Evolutionary conservation across 2,888 invertebrate species (phyloP), one percentile per base, ranked within the genome.

Genomic region (Linhomoeus sp.): DNA sequence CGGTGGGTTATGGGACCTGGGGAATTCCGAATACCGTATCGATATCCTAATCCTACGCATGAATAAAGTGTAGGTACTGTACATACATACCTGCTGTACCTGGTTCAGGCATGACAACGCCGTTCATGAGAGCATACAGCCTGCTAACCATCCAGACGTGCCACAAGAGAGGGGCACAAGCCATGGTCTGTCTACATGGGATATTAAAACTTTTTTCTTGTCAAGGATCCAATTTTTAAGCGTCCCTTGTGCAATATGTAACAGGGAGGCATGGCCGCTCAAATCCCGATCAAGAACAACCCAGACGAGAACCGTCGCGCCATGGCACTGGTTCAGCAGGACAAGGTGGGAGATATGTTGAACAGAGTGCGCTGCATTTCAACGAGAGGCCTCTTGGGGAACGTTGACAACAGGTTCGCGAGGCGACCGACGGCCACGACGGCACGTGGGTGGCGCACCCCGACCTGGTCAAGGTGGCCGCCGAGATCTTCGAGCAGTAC

Each of bases 371-470:
- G 25, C 15, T 33, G 15, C 12, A 9, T 33, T 33, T 33, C 9
- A 9, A 15, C 33, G 9, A 33, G 9, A 33, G 15, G 9, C 15
- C 12, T 33, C 9, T 15, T 33, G 33, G 9, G 15, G 33, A n/a
- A n/a, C n/a, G n/a, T n/a, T n/a, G n/a, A n/a, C n/a, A n/a, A n/a
- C n/a, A 9, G 9, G 15, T 33, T 33, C 12, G 9, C 33, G 43
- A 43, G 33, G 35, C n/a, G n/a, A 19, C 24, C 14, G n/a, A 43
- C 43, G 35, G 43, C 19, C 43, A 35, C 25, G 43, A 43, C 33
- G 33, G 79, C 1, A 78, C 79, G 56, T 73, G 79, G 73, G 75
- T 78, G 5, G 78, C 77, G 52, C 78, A 79, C 59, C 62, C 75
- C 0, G 67, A 74, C 37, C 66, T 77, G 3, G 74, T 78, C 17